Base-by-base conservation (phyloP, 1,140 invertebrate species). In the Portunus trituberculatus region DNA sequence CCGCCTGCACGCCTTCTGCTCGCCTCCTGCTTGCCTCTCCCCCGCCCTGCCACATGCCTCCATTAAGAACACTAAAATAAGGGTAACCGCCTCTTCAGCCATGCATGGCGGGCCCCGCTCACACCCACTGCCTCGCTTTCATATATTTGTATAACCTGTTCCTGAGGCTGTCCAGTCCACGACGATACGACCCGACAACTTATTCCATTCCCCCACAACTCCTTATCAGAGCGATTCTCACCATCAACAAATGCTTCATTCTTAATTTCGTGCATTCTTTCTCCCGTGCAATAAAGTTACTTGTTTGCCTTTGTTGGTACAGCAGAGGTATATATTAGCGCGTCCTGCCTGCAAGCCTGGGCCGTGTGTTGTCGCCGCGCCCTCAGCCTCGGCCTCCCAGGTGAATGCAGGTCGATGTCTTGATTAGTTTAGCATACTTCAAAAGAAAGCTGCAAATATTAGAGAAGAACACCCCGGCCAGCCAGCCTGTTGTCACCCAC, bases 371-470 rank as follows among this genome's bases (percentile, higher is more conserved):
- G 67, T n/a, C n/a, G 67, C 67, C 67, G 12, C 67, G 67, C 67
- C n/a, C 67, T n/a, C 25, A 7, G 67, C n/a, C 39, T 39, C 39
- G 6, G 67, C n/a, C 25, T 76, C 67, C 12, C 67, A 4, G 20
- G 20, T 76, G 67, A 76, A 76, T 76, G 67, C 12, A 76, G 67
- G 67, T 76, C 25, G 25, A 76, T 76, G 67, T 76, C 67, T 76
- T 16, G 52, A 76, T 76, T 76, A 76, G 6, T 20, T n/a, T 76
- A 20, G 67, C 67, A n/a, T 76, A 76, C n/a, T 76, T 76, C n/a
- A 76, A 76, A n/a, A 76, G 67, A 76, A 76, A 76, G 67, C n/a
- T 76, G 67, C n/a, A 76, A 76, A 76, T 76, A n/a, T 76, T 76
- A n/a, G 25, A n/a, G 67, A 76, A 7, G 20, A 25, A 76, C 52